Evolutionary conservation across 2,888 invertebrate genomes (phyloP).

Genomic region (Dichetophora obliterata): DNA sequence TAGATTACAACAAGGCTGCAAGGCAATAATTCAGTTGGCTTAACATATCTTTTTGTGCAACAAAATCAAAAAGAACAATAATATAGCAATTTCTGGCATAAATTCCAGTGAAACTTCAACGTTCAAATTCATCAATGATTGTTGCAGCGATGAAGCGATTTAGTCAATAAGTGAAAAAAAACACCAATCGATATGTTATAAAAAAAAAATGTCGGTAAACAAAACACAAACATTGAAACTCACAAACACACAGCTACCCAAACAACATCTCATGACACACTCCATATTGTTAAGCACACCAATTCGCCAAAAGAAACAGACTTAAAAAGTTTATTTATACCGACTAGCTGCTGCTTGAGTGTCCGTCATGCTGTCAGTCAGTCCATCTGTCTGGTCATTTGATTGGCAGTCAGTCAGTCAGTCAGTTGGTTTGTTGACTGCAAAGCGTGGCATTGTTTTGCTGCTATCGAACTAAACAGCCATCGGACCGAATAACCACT

Average conservation of each 20-base stretch:
- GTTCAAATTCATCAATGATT: slow-evolving; percentile 13
- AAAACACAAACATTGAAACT: neutral
- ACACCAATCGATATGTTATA: too few relatives aligned
- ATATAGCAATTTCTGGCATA: slow-evolving; percentile 1
- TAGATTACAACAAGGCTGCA: neutral
- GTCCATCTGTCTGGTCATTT: neutral
- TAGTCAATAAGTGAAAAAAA: neutral
- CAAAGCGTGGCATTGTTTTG: neutral
- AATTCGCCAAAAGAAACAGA: neutral
- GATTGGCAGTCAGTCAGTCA: neutral
- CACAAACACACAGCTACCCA: neutral
- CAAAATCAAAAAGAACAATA: neutral
- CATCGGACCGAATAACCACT: neutral
- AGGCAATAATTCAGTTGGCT: slow-evolving; percentile 24
- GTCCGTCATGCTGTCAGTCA: neutral
- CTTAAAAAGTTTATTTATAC: too few relatives aligned
- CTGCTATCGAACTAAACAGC: neutral
- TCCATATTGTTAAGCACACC: neutral
- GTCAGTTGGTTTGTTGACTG: neutral
- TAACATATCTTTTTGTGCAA: slow-evolving; percentile 10
- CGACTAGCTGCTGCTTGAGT: neutral
- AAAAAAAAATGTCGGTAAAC: too few relatives aligned
- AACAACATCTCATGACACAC: slow-evolving; percentile 6
- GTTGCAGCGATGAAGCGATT: neutral
- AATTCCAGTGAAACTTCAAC: slow-evolving; percentile 5